A percentile compares a stretch with the other conserved stretches of the same genome.
phyloP scores from a whole-genome alignment of 2,888 invertebrate genomes.

The Holacanthella duospinosa region DNA sequence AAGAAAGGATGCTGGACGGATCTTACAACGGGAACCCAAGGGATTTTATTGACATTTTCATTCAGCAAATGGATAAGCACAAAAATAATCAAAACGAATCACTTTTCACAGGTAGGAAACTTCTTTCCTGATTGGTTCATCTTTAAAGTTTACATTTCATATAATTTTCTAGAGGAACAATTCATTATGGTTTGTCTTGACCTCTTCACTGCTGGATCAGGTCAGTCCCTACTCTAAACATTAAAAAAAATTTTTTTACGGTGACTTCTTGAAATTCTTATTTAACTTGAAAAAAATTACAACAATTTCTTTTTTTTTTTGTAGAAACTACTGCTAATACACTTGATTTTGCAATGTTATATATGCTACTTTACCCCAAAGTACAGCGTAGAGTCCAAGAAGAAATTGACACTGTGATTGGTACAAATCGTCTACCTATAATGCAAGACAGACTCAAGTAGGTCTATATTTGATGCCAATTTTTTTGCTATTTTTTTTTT shows the following conservation, averaged over 20 bases:
- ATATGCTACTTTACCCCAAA: conserved; percentile 24
- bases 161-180: conserved; percentile 29
- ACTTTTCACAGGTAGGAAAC: conserved; percentile 26
- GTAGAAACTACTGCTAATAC: conserved; percentile 32
- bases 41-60: conserved; percentile 32
- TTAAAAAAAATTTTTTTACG: no score
- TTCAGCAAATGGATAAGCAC: conserved; percentile 29
- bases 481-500: no score
- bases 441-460: conserved; percentile 5
- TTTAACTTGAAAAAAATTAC: not conserved
- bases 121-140: not conserved
- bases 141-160: no score
- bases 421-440: not conserved
- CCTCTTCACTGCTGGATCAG: conserved; percentile 30
- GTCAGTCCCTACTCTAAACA: no score
- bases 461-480: not conserved
- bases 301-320: not conserved
- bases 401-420: conserved; percentile 7
- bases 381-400: conserved; percentile 12
- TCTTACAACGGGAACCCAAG: conserved; percentile 23
- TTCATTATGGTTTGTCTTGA: conserved; percentile 32
- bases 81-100: conserved; percentile 16
- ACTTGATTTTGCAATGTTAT: conserved; percentile 29
- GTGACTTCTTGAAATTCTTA: not conserved
- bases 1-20: conserved; percentile 16